phyloP scores from a whole-genome alignment of 1,140 invertebrate species.

The Calephelis virginiensis region DNA sequence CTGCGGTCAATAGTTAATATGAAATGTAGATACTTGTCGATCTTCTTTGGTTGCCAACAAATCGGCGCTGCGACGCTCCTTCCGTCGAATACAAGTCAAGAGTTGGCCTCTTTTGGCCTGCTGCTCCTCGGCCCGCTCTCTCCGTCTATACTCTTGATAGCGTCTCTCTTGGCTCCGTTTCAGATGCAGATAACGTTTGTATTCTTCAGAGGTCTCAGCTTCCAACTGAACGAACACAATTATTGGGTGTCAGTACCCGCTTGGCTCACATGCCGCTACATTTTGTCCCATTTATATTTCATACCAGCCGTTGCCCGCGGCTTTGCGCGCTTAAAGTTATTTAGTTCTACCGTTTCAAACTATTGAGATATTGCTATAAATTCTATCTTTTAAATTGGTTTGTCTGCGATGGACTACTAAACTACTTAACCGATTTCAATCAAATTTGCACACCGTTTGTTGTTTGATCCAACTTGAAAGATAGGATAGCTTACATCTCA shows the following conservation, averaged over 20 bases:
- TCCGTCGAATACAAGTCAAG: constrained; percentile 48
- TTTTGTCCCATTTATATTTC: no score
- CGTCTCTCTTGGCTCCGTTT: constrained; percentile 49
- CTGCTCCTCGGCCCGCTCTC: constrained; percentile 40
- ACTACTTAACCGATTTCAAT: no score
- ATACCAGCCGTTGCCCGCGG: no score
- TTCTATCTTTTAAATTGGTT: no score
- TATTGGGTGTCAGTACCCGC: background rate
- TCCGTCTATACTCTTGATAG: constrained; percentile 40
- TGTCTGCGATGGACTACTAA: no score
- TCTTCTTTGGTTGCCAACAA: constrained; percentile 48
- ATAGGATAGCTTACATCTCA: no score
- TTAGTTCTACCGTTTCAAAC: no score
- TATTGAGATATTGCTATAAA: no score
- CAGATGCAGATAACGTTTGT: constrained; percentile 49
- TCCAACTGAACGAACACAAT: constrained; percentile 41
- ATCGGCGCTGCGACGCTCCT: constrained; percentile 48
- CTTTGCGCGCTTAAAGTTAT: no score
- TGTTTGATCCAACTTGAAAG: no score
- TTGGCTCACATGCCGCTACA: no score
- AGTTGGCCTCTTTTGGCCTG: constrained; percentile 41
- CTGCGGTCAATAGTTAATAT: background rate
- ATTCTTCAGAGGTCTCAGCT: constrained; percentile 52
- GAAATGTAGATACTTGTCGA: constrained; percentile 40
- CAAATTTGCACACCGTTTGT: no score